Conservation (phyloP, 2,113 vertebrate species). For the Chaetorhynchus papuensis region DNA sequence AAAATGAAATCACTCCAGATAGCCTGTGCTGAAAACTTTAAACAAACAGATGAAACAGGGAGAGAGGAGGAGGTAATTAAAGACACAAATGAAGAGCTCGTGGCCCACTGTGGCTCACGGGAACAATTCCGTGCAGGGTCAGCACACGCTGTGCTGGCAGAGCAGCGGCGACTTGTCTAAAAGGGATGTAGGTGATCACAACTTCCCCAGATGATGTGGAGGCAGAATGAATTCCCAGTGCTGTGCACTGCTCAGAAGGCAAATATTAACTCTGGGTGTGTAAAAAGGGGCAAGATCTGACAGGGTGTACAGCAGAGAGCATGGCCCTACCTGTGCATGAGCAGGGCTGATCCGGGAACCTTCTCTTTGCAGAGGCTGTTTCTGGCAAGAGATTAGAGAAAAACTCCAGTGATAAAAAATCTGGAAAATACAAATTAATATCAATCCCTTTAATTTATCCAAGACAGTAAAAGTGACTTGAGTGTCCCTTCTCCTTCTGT, state of each 20-base stretch:
- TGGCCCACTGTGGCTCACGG: background rate
- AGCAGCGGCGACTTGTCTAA: background rate
- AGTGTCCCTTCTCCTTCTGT: background rate
- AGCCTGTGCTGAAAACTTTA: background rate
- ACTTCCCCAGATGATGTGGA: background rate
- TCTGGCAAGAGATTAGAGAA: background rate
- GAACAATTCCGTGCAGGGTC: background rate
- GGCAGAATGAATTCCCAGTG: background rate
- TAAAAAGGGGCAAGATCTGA: background rate
- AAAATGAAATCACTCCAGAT: background rate
- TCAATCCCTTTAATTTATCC: background rate
- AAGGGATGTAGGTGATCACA: background rate
- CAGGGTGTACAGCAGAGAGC: background rate
- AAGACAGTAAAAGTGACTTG: background rate
- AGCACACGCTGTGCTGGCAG: background rate
- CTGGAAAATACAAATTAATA: background rate
- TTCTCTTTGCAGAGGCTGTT: background rate
- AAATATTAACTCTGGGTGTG: background rate
- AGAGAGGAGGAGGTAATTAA: background rate
- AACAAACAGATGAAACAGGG: background rate
- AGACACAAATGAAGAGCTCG: accelerated
- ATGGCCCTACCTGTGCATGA: background rate
- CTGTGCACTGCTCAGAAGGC: background rate
- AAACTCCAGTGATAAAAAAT: background rate
- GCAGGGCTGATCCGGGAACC: background rate